Evolutionary conservation across 2,888 invertebrate species (phyloP), one percentile per base, ranked within the genome.

Genomic region (Tanaodytes sp.): DNA sequence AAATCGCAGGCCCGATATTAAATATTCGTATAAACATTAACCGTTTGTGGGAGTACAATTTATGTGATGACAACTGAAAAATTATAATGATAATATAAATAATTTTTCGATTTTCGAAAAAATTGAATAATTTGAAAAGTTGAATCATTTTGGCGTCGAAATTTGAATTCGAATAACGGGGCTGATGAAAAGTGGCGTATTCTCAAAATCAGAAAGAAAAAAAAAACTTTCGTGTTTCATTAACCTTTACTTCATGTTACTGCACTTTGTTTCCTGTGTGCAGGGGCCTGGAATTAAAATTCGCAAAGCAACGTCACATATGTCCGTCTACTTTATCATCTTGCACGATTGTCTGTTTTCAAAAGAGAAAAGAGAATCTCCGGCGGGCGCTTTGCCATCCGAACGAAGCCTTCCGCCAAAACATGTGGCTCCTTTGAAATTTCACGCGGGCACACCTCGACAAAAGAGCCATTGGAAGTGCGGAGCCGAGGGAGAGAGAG

Each of bases 361-460:
- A 49, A 61, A 48, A 42, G 36, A 59, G 61, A 43, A 43, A 55
- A n/a, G 54, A 61, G 31, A 43, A 23, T 37, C 59, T 49, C 48
- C 51, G 55, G 55, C 65, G 65, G 65, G 52, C 58, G 54, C 58
- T 66, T 66, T 66, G 65, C 58, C 61, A 67, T 61, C 61, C 37
- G 46, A 67, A 61, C 55, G 61, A 55, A 49, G 39, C 61, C 51
- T 45, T 19, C 16, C 46, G 1, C 27, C 40, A 31, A 48, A 59
- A 54, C 48, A 30, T 59, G 48, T 59, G 52, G 66, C 30, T 54
- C 59, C 59, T 59, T 66, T 59, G 66, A 55, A 61, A 66, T 66
- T 66, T 66, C 54, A 54, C 54, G 40, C 54, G 45, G 20, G 39
- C 37, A 14, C 36, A 37, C 54, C 55, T 31, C 46, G 18, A 57